Conservation (phyloP, 2,888 invertebrate species). For the Heliconius ismenius region DNA sequence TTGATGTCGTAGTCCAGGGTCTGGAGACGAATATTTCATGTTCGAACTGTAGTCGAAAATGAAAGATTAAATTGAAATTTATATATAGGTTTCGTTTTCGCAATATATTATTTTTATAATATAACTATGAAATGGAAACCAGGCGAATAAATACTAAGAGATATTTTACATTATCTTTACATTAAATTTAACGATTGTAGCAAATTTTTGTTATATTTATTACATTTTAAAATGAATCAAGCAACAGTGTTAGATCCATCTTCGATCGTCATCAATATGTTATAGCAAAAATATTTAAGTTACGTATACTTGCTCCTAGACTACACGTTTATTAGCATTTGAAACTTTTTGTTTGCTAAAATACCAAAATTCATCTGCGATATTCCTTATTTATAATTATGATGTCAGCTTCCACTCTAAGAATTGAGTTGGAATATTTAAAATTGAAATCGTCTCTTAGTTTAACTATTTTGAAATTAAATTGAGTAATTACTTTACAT, state of each 20-base stretch:
- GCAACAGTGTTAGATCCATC: too few relatives aligned
- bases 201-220: too few relatives aligned
- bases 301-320: neutral
- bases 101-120: too few relatives aligned
- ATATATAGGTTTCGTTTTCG: too few relatives aligned
- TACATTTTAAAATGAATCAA: too few relatives aligned
- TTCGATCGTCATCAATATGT: neutral
- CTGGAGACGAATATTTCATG: neutral
- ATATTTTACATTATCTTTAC: too few relatives aligned
- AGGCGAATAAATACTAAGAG: too few relatives aligned
- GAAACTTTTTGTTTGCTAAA: constrained; percentile 2
- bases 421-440: neutral
- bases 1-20: neutral
- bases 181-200: too few relatives aligned
- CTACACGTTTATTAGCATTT: constrained; percentile 11
- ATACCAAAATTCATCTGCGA: neutral
- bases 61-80: neutral
- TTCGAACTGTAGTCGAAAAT: neutral
- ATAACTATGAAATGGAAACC: too few relatives aligned
- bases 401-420: neutral
- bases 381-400: constrained; percentile 3
- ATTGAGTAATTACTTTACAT: too few relatives aligned
- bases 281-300: neutral
- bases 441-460: neutral
- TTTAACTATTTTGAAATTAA: too few relatives aligned